Evolutionary conservation across 30 jellyfish, hydroid and myxozoan species (phyloP).

Genomic region (Haliclystus octoradiatus): DNA sequence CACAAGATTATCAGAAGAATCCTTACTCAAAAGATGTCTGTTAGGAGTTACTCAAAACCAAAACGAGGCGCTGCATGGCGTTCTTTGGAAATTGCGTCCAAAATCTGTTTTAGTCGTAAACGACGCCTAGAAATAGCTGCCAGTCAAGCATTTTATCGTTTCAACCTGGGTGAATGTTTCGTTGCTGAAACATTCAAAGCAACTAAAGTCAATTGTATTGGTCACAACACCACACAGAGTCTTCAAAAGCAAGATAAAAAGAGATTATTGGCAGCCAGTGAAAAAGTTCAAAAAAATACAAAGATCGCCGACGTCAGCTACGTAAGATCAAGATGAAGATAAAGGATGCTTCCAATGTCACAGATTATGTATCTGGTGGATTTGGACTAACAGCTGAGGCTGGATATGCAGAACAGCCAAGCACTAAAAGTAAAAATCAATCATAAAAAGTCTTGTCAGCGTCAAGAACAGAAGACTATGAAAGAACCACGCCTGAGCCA

Average conservation of each 20-base stretch:
- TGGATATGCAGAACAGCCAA: too few species aligned
- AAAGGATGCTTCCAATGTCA: too few species aligned
- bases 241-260: not conserved
- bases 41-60: slow-evolving; percentile 29
- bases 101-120: slow-evolving; percentile 13
- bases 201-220: not conserved
- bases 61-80: slow-evolving; percentile 21
- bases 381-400: too few species aligned
- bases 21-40: slow-evolving; percentile 21
- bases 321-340: too few species aligned
- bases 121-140: slow-evolving; percentile 5
- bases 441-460: not conserved
- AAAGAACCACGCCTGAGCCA: slow-evolving; percentile 4
- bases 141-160: not conserved
- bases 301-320: not conserved
- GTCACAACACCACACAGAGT: not conserved
- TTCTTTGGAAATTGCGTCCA: slow-evolving; percentile 21
- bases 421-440: too few species aligned
- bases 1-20: slow-evolving; percentile 12
- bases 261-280: not conserved
- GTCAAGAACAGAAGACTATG: slow-evolving; percentile 1
- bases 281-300: not conserved
- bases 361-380: too few species aligned
- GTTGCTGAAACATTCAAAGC: not conserved
- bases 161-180: not conserved